Conservation (phyloP, 92 coral and sea anemone genomes). For the Phenganax stokvisi region DNA sequence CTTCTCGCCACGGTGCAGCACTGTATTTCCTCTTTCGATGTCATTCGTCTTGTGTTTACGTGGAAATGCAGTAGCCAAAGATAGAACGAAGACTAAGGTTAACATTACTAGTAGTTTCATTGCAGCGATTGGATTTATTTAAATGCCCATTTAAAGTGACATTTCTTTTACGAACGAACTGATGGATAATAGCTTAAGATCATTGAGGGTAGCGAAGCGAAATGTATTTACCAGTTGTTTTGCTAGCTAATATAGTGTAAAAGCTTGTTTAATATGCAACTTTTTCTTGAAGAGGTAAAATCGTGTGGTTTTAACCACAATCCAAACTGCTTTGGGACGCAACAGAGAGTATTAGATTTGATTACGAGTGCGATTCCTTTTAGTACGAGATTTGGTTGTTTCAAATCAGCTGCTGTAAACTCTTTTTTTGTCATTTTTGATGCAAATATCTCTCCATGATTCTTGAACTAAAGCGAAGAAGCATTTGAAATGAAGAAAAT, state of each 20-base stretch:
- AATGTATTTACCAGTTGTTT: conserved; percentile 11
- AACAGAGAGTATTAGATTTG: too few relatives aligned
- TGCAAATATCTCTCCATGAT: too few relatives aligned
- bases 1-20: neutral
- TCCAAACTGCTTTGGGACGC: too few relatives aligned
- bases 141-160: neutral
- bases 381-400: too few relatives aligned
- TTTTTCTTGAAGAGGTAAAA: too few relatives aligned
- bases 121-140: neutral
- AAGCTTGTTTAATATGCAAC: too few relatives aligned
- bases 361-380: too few relatives aligned
- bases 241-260: neutral
- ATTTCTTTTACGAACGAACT: neutral
- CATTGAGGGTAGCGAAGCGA: conserved; percentile 11
- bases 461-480: too few relatives aligned
- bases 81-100: neutral
- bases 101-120: conserved; percentile 13
- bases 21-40: neutral
- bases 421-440: too few relatives aligned
- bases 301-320: too few relatives aligned
- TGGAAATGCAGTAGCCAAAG: conserved; percentile 1
- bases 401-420: too few relatives aligned
- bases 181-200: neutral
- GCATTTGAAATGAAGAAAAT: too few relatives aligned
- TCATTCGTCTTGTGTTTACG: neutral